A percentile compares a stretch with the other conserved stretches of the same genome.
Conservation (phyloP, 2,888 invertebrate species). For the Corythucha ciliata region DNA sequence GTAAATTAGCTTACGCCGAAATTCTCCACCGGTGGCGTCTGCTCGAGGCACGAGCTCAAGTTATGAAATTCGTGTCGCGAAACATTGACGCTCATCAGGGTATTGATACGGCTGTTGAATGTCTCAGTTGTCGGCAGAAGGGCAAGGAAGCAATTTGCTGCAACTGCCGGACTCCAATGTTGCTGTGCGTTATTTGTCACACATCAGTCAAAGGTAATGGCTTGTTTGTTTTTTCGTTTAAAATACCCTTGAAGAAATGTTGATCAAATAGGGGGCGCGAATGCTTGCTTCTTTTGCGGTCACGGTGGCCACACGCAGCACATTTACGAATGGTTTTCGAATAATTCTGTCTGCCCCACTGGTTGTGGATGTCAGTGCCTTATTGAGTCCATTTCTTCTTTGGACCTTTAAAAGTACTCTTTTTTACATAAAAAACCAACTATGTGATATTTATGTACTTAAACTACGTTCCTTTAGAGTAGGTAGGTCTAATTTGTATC, state of each 20-base stretch:
- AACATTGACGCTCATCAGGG: constrained; percentile 47
- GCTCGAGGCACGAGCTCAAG: constrained; percentile 64
- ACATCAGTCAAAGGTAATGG: constrained; percentile 67
- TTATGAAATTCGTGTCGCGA: constrained; percentile 53
- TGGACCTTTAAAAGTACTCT: constrained; percentile 42
- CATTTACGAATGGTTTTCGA: constrained; percentile 71
- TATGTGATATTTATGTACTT: too few species aligned
- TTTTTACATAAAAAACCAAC: too few species aligned
- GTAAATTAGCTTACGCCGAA: constrained; percentile 80
- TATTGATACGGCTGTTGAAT: constrained; percentile 64
- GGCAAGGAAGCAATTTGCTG: constrained; percentile 60
- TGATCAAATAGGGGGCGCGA: constrained; percentile 44
- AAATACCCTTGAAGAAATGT: background rate
- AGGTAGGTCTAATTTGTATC: too few species aligned
- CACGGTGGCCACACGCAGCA: constrained; percentile 87
- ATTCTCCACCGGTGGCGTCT: constrained; percentile 78
- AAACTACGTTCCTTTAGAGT: too few species aligned
- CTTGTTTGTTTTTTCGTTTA: background rate
- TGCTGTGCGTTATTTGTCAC: constrained; percentile 77
- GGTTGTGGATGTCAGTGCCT: constrained; percentile 89
- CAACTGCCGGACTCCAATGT: constrained; percentile 60
- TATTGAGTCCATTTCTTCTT: constrained; percentile 53
- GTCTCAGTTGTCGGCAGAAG: constrained; percentile 57
- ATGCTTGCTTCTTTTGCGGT: constrained; percentile 80
- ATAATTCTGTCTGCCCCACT: constrained; percentile 70